These are phyloP conservation scores for Macropus fuliginosus DNA, from an alignment of 2,797 vertebrate species.

Conservation along the genomic window DNA sequence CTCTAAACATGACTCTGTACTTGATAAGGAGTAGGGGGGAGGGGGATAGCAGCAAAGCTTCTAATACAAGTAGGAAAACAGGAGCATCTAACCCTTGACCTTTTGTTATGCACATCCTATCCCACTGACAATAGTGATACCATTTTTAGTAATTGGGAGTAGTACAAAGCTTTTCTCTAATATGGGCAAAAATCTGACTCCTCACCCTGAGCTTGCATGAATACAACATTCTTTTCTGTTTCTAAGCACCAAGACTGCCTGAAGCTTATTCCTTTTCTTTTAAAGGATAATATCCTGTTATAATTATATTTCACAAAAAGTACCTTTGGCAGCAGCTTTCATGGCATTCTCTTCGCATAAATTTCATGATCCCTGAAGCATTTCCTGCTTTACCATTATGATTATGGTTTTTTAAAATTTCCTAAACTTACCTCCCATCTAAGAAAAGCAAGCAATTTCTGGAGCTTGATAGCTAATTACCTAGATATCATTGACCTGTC, in stretches of 20 bases:
- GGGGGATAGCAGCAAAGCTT: not conserved
- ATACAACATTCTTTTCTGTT: not conserved
- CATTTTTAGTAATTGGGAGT: not conserved
- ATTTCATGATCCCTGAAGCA: conserved; percentile 12
- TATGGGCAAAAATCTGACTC: not conserved
- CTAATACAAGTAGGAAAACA: not conserved
- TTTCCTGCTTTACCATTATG: conserved; percentile 23
- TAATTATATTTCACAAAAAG: conserved; percentile 24
- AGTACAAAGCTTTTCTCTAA: not conserved
- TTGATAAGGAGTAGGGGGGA: not conserved
- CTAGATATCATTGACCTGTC: conserved; percentile 42
- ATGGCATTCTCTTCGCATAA: conserved; percentile 27
- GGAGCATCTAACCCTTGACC: not conserved
- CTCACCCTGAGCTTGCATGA: conserved; percentile 24
- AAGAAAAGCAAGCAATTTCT: conserved; percentile 34
- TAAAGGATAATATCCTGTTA: not conserved
- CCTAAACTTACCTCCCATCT: conserved; percentile 2
- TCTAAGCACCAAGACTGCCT: not conserved
- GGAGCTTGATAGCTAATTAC: conserved; percentile 14
- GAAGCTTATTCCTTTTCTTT: not conserved
- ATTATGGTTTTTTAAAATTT: conserved; percentile 27
- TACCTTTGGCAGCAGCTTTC: conserved; percentile 30
- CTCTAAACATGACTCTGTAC: not conserved
- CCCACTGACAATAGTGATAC: not conserved
- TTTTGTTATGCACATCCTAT: not conserved